phyloP scores from a whole-genome alignment of 1,140 invertebrate species.

The Anastatus disparis region DNA sequence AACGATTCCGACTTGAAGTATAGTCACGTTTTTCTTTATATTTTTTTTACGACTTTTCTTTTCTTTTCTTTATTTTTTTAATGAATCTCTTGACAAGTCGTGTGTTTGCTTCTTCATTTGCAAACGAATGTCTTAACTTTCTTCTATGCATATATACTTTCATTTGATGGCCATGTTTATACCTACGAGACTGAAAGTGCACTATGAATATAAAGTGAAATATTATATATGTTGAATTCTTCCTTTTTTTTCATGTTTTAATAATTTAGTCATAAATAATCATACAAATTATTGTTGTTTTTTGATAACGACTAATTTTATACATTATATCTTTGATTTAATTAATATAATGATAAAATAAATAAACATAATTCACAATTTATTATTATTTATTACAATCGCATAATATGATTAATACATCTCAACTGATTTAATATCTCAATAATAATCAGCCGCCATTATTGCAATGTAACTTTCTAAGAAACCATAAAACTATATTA shows the following conservation, averaged over 20 bases:
- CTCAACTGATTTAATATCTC: neutral
- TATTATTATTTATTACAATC: no score
- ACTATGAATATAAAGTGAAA: no score
- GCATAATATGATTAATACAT: no score
- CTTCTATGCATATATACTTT: neutral
- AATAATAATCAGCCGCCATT: neutral
- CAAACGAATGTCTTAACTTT: slow-evolving; percentile 1
- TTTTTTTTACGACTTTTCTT: no score
- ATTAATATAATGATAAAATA: no score
- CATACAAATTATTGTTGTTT: no score
- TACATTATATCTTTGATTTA: no score
- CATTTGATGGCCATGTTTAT: neutral
- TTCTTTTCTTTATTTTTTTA: neutral
- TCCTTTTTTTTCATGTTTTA: no score
- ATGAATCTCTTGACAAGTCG: neutral
- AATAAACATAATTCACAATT: neutral
- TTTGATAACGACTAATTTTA: slow-evolving; percentile 4
- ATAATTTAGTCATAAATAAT: no score
- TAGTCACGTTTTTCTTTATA: no score
- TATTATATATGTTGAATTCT: no score
- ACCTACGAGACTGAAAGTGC: neutral
- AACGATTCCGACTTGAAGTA: no score
- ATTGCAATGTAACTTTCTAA: slow-evolving; percentile 7
- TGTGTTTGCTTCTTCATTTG: neutral
- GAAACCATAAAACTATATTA: neutral